Base-by-base conservation (phyloP, 2,888 invertebrate species). In the Erannis defoliaria region DNA sequence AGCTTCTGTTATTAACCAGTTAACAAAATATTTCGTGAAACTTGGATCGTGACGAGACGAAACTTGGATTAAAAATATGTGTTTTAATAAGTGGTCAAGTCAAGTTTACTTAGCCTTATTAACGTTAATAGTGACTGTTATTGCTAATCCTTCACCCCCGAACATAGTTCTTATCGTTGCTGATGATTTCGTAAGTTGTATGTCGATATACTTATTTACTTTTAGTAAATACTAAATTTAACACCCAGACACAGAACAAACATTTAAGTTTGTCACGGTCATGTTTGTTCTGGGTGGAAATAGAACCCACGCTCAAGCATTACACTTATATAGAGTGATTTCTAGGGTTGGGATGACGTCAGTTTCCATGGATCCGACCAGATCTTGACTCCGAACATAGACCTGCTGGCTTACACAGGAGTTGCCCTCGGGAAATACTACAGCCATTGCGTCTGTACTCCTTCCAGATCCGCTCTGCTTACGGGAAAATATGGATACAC, bases 261-360 rank as follows among this genome's bases (percentile, higher is more conserved):
- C n/a, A n/a, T n/a, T n/a, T n/a, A n/a, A n/a, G n/a, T n/a, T n/a
- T n/a, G n/a, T n/a, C n/a, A n/a, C n/a, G n/a, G n/a, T n/a, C n/a
- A n/a, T n/a, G n/a, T n/a, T n/a, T n/a, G n/a, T n/a, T n/a, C n/a
- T n/a, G n/a, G n/a, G n/a, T n/a, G n/a, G n/a, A n/a, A n/a, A n/a
- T n/a, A n/a, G n/a, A n/a, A n/a, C n/a, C n/a, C n/a, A n/a, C n/a
- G n/a, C n/a, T n/a, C n/a, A n/a, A n/a, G n/a, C n/a, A n/a, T n/a
- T n/a, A n/a, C n/a, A n/a, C n/a, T n/a, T n/a, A n/a, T n/a, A 26
- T 45, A 2, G 4, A 2, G 26, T 10, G 8, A 72, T 64, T 88
- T 88, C 58, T 80, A 98, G 98, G 98, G 98, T 12, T 98, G 97
- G 96, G 96, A 98, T 76, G 98, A 98, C 84, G 96, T 98, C 9